Base-by-base conservation (phyloP, 2,888 invertebrate genomes). In the Ectemnius lituratus region DNA sequence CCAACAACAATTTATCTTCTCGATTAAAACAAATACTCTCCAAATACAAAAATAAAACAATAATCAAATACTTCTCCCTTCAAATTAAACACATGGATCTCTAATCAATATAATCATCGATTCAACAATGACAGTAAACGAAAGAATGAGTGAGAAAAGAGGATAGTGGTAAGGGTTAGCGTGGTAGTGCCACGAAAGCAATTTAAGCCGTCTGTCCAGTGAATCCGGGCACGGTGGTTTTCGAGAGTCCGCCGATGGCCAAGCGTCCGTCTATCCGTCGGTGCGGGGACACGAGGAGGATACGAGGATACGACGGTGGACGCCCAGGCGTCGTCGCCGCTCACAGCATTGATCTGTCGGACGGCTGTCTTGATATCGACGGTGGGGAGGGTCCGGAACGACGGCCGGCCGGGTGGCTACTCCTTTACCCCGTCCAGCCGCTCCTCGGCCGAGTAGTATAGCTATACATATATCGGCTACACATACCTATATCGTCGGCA, bases 341-440 rank as follows among this genome's bases (percentile, higher is more conserved):
- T 88, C 86, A 86, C 90, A 83, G 90, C 91, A 90, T 91, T 90
- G 90, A 91, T 91, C 90, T 90, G 90, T 90, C 89, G 85, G 87
- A 88, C 86, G 86, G 84, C 82, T 87, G 89, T 89, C 89, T 90
- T 88, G 89, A 90, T 89, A 90, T 90, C 87, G 88, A 84, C 79
- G 86, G 85, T 81, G 86, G 83, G 84, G 83, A 79, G 83, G 83
- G 62, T 75, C 74, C 75, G 80, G 80, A 80, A 79, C 80, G 87
- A 78, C 80, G 72, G 76, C 74, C 76, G 81, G 72, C 78, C 77
- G 81, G 78, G 73, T 70, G 59, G 71, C 73, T 76, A 74, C 73
- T 81, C 75, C 70, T 78, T 71, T 61, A 60, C 61, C 65, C 71
- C 67, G 23, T 37, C 37, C 70, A 59, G 67, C 70, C 72, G 13